Evolutionary conservation across 2,113 vertebrate species (phyloP).

Genomic region (Setophaga coronata): DNA sequence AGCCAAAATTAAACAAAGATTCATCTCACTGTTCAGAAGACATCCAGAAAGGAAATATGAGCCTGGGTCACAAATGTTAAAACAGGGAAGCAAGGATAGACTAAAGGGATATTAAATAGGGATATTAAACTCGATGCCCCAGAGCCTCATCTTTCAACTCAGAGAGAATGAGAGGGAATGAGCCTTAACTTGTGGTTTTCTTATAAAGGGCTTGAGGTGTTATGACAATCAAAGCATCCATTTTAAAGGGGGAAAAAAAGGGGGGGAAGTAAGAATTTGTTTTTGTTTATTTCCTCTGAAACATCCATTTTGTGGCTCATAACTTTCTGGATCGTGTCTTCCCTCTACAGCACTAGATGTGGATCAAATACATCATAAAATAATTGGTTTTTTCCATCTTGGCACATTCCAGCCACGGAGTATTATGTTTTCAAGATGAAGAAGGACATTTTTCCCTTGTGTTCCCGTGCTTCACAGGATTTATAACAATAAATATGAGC

Average conservation of each 20-base stretch:
- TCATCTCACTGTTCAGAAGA: not conserved
- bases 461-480: not conserved
- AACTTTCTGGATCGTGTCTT: not conserved
- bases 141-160: not conserved
- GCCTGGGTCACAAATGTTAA: not conserved
- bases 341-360: not conserved
- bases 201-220: not conserved
- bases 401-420: not conserved
- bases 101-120: not conserved
- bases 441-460: not conserved
- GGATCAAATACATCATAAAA: not conserved
- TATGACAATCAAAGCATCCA: not conserved
- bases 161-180: not conserved
- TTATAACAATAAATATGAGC: not conserved
- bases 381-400: not conserved
- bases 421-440: not conserved
- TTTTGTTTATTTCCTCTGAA: not conserved
- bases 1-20: constrained; percentile 47
- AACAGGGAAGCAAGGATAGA: not conserved
- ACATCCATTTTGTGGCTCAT: not conserved
- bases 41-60: constrained; percentile 3
- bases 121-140: not conserved
- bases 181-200: not conserved
- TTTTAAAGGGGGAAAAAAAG: not conserved
- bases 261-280: not conserved